These are phyloP conservation scores for Drosophila nigritarsus DNA, from an alignment of 2,888 invertebrate genomes.

Conservation along the genomic window DNA sequence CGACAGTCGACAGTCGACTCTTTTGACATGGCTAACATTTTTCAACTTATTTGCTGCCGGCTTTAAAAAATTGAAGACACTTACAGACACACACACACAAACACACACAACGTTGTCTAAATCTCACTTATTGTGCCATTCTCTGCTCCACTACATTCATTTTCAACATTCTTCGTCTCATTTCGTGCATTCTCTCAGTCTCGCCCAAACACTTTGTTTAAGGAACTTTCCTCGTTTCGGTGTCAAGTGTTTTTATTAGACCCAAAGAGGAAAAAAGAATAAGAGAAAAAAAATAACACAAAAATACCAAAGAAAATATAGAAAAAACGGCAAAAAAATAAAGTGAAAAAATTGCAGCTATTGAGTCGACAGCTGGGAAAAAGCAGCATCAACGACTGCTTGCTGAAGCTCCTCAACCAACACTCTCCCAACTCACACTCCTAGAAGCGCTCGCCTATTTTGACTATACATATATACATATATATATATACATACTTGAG, in stretches of 20 bases:
- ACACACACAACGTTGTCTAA: conserved; percentile 14
- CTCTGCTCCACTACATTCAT: conserved; percentile 1
- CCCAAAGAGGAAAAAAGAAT: conserved; percentile 27
- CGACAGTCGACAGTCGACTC: conserved; percentile 9
- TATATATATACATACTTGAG: conserved; percentile 5
- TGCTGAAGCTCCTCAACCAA: not conserved
- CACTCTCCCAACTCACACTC: not conserved
- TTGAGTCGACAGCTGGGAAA: conserved; percentile 49
- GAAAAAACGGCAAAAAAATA: conserved; percentile 27
- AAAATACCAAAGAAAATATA: conserved; percentile 19
- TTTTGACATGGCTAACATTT: conserved; percentile 7
- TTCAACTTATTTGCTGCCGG: not conserved
- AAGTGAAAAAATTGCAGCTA: conserved; percentile 34
- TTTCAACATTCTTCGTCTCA: conserved; percentile 22
- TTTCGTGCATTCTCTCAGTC: conserved; percentile 21
- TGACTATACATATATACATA: conserved; percentile 15
- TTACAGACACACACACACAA: not conserved
- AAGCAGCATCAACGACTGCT: conserved; percentile 14
- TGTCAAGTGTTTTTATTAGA: conserved; percentile 74
- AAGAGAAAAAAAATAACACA: conserved; percentile 2
- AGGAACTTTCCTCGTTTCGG: conserved; percentile 68
- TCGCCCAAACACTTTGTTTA: conserved; percentile 51
- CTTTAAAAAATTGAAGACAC: conserved; percentile 9
- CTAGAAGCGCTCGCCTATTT: conserved; percentile 38
- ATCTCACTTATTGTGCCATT: conserved; percentile 14